Evolutionary conservation across 2,888 invertebrate genomes (phyloP), one percentile per base, ranked within the genome.

Genomic region (Hydropsyche betteni): DNA sequence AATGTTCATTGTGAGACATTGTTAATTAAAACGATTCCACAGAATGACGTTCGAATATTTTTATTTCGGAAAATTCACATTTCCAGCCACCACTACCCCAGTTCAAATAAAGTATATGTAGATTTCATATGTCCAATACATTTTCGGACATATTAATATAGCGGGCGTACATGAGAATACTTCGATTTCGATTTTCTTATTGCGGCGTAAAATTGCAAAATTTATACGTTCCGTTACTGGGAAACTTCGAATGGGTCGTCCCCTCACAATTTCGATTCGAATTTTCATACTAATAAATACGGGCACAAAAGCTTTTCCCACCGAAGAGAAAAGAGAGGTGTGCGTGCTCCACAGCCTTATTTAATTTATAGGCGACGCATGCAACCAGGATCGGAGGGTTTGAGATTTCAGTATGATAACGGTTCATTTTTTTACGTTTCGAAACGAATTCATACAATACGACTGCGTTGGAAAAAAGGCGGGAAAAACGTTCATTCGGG

Each of bases 281-380:
- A 64, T 64, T 64, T 64, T 64, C 64, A 64, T 64, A 64, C 64
- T 64, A 64, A 64, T 64, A 64, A 64, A 64, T 64, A 64, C 12
- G 64, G 8, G 64, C 36, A 64, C 64, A 64, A 64, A 64, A 64
- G 64, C 64, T 6, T 33, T 44, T 33, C 64, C 36, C 24, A 24
- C 24, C 8, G 36, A 64, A 64, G 64, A 64, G 34, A 8, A 64
- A 34, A 64, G 36, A 64, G 64, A 36, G 34, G 64, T 64, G 64
- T 64, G 64, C 64, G 64, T 64, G 64, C 34, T 64, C 34, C 64
- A 10, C 6, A 10, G 64, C 64, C 34, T 64, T 64, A 64, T n/a
- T n/a, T 64, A 64, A 64, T 64, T 64, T 64, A 64, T 64, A 64
- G 64, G 34, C 64, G 36, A 64, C 34, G 64, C 64, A 64, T 64